These are phyloP conservation scores for Trichonephila clavata DNA, from an alignment of 1,140 invertebrate genomes.

Conservation along the genomic window DNA sequence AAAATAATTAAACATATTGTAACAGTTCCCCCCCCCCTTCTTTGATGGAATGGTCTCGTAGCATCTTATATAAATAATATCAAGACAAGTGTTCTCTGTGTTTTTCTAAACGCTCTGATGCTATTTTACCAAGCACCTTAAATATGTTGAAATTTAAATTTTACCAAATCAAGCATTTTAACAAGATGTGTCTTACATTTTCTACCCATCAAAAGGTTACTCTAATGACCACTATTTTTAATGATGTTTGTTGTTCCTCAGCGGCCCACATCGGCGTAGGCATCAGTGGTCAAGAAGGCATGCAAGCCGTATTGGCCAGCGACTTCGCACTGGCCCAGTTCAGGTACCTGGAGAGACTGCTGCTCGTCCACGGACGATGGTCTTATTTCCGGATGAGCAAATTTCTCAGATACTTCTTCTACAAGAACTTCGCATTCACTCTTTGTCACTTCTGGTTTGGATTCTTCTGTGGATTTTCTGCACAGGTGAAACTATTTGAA, in stretches of 20 bases:
- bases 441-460: slow-evolving; percentile 99
- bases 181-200: too few relatives aligned
- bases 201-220: too few relatives aligned
- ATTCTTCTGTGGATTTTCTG: slow-evolving; percentile 99
- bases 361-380: slow-evolving; percentile 99
- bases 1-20: too few relatives aligned
- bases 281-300: slow-evolving; percentile 98
- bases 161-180: too few relatives aligned
- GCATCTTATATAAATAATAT: too few relatives aligned
- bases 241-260: slow-evolving; percentile 81
- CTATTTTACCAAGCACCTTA: too few relatives aligned
- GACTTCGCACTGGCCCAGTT: slow-evolving; percentile 99
- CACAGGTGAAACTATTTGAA: slow-evolving; percentile 88
- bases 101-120: too few relatives aligned
- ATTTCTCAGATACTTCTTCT: slow-evolving; percentile 98
- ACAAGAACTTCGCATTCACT: slow-evolving; percentile 99
- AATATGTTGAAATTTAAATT: too few relatives aligned
- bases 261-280: slow-evolving; percentile 99
- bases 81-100: too few relatives aligned
- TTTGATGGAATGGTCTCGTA: too few relatives aligned
- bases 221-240: too few relatives aligned
- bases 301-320: slow-evolving; percentile 98
- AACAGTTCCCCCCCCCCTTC: too few relatives aligned
- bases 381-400: slow-evolving; percentile 97
- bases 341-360: slow-evolving; percentile 94